These are phyloP conservation scores for Drosophila nigricruria DNA, from an alignment of 2,888 invertebrate species.

Conservation along the genomic window DNA sequence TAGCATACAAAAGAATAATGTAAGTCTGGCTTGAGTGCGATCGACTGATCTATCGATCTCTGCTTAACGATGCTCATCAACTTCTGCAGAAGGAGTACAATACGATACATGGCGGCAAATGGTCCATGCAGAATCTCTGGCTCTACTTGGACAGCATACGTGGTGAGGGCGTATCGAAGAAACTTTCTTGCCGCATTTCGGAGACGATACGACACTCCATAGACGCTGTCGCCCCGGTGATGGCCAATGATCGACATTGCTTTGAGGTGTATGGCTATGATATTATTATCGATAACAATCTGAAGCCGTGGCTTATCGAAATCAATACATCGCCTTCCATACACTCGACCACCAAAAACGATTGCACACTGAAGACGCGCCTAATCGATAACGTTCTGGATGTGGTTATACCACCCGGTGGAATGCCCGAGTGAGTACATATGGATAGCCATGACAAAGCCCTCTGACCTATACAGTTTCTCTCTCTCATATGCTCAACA, in stretches of 20 bases:
- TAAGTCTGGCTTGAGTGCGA: slow-evolving; percentile 52
- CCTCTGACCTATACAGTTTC: neutral
- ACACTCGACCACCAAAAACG: slow-evolving; percentile 97
- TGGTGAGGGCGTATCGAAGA: slow-evolving; percentile 95
- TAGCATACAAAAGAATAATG: slow-evolving; percentile 98
- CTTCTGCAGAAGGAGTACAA: slow-evolving; percentile 92
- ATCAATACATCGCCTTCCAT: slow-evolving; percentile 98
- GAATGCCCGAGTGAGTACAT: slow-evolving; percentile 89
- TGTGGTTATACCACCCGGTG: slow-evolving; percentile 94
- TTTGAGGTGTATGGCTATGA: slow-evolving; percentile 94
- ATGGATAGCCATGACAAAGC: neutral
- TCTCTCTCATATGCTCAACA: slow-evolving; percentile 22
- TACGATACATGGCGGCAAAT: slow-evolving; percentile 96
- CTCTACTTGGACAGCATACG: slow-evolving; percentile 96
- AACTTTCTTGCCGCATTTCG: slow-evolving; percentile 94
- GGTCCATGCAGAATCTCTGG: slow-evolving; percentile 95
- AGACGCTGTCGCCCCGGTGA: slow-evolving; percentile 96
- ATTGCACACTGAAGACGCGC: slow-evolving; percentile 96
- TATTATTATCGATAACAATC: slow-evolving; percentile 96
- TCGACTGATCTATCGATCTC: neutral
- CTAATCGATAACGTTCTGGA: slow-evolving; percentile 96
- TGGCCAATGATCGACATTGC: slow-evolving; percentile 95
- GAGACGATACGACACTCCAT: slow-evolving; percentile 97
- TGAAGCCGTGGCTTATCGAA: slow-evolving; percentile 97
- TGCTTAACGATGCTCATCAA: neutral